Conservation (phyloP, 2,888 invertebrate species). For the Adineta ricciae region DNA sequence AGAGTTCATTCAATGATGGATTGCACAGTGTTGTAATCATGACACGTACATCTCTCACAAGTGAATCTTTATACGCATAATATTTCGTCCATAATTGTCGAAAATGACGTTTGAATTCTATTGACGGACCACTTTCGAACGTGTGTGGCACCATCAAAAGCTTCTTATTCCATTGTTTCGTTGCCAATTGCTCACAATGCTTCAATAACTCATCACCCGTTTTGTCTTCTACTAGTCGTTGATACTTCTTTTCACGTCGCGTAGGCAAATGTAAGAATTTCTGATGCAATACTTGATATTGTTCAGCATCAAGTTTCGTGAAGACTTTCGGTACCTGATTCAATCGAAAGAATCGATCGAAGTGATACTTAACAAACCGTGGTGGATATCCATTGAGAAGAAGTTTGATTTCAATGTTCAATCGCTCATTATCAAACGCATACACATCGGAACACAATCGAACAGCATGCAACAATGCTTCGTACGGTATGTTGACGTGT, state of each 20-base stretch:
- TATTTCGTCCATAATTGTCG: background rate
- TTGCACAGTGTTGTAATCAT: background rate
- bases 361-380: background rate
- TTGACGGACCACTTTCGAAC: background rate
- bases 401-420: background rate
- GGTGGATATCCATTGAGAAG: background rate
- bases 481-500: background rate
- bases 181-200: too few relatives aligned
- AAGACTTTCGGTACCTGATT: background rate
- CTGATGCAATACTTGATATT: background rate
- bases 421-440: background rate
- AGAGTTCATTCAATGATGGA: background rate
- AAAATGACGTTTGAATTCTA: background rate
- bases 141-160: background rate
- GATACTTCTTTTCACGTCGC: background rate
- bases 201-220: too few relatives aligned
- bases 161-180: background rate
- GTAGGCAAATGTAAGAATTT: background rate
- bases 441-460: background rate
- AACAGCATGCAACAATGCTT: background rate
- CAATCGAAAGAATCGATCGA: background rate
- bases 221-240: background rate
- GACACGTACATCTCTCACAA: background rate
- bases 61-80: background rate
- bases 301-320: background rate